Evolutionary conservation across 37 sponge, comb jelly and placozoan species (phyloP).

Genomic region (Petrosia ficiformis): DNA sequence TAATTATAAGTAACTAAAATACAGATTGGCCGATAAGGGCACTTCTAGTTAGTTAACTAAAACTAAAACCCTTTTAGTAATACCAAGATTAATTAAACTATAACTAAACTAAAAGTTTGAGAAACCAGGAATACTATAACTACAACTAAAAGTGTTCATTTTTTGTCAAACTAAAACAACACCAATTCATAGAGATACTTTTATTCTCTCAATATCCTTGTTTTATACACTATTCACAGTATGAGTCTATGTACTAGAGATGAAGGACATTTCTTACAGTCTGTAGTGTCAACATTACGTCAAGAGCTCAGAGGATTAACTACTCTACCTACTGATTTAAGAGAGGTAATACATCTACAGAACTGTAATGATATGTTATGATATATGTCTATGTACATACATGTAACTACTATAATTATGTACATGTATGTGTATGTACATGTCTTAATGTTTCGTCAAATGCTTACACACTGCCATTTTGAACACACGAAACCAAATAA

Average conservation of each 20-base stretch:
- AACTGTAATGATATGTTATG: not conserved
- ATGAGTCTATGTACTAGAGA: slow-evolving; percentile 55
- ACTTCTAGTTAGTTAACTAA: too few relatives aligned
- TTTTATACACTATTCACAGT: slow-evolving; percentile 10
- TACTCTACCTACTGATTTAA: slow-evolving; percentile 27
- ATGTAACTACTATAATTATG: too few relatives aligned
- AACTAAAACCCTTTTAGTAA: too few relatives aligned
- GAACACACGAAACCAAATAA: too few relatives aligned
- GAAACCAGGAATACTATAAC: too few relatives aligned
- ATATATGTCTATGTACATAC: too few relatives aligned
- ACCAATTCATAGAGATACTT: not conserved
- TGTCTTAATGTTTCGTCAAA: not conserved
- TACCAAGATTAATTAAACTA: too few relatives aligned
- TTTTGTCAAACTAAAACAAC: not conserved
- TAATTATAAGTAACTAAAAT: too few relatives aligned
- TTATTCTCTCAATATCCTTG: not conserved
- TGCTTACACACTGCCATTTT: too few relatives aligned
- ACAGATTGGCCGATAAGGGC: too few relatives aligned
- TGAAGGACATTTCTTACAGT: slow-evolving; percentile 41
- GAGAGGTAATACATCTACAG: slow-evolving; percentile 52
- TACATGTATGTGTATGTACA: not conserved
- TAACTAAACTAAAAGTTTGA: too few relatives aligned
- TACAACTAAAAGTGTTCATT: too few relatives aligned
- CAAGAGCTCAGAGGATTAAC: slow-evolving; percentile 43
- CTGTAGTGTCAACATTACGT: slow-evolving; percentile 30